phyloP scores from a whole-genome alignment of 2,888 invertebrate genomes.

The Machimus atricapillus region DNA sequence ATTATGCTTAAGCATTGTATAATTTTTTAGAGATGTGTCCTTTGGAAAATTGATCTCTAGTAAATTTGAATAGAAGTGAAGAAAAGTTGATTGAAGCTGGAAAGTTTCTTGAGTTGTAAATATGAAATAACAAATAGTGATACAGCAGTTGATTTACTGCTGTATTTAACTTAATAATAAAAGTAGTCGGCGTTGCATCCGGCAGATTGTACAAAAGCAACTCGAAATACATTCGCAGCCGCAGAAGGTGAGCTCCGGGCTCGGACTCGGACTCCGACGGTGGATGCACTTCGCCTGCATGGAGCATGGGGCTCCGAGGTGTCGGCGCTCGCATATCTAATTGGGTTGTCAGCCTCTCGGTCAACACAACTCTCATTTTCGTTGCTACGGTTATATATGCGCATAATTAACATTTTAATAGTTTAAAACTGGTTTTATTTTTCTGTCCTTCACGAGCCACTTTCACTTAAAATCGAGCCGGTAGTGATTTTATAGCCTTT shows the following conservation, averaged over 20 bases:
- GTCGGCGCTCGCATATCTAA: neutral
- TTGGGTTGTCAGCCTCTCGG: constrained; percentile 27
- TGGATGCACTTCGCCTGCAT: neutral
- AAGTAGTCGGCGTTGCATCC: neutral
- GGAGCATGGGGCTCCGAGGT: neutral
- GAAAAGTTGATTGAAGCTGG: neutral
- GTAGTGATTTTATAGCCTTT: constrained; percentile 34
- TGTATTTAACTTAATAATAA: neutral
- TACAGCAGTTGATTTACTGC: neutral
- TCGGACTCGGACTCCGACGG: neutral
- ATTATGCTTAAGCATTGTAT: too few relatives aligned
- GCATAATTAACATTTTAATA: constrained; percentile 40
- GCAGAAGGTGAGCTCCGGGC: too few relatives aligned
- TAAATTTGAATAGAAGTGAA: neutral
- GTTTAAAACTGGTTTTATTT: constrained; percentile 44
- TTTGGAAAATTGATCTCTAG: neutral
- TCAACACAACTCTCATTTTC: constrained; percentile 28
- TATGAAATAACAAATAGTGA: neutral
- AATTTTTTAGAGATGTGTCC: neutral
- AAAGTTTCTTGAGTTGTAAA: neutral
- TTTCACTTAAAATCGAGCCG: constrained; percentile 44
- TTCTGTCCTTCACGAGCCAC: constrained; percentile 46
- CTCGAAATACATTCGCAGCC: neutral
- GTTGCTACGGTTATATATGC: constrained; percentile 23
- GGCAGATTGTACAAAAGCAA: neutral